Base-by-base conservation (phyloP, 2,888 invertebrate species). In the Lumbricus terrestris region DNA sequence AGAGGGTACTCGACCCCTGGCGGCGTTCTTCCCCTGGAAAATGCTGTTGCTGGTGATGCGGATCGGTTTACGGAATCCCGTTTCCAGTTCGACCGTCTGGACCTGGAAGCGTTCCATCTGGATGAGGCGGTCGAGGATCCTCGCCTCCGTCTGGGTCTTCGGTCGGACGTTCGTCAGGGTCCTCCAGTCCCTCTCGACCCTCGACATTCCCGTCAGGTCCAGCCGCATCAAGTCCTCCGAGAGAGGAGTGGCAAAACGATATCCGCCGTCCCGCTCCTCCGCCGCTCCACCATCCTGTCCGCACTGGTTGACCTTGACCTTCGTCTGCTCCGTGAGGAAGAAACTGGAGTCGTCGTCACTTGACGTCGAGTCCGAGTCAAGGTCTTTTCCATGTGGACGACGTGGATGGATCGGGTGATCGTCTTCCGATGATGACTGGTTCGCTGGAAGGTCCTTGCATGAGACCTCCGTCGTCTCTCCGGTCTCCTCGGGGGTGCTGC, bases 91-190 rank as follows among this genome's bases (percentile, higher is more conserved):
- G 20, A 89, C 89, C 15, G 89, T 89, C 34, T 54, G 89, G 16
- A n/a, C 18, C 89, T 89, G 89, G 18, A 89, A 69, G 6, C 89
- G 89, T 35, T 89, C 89, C 54, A 89, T 42, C 89, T 54, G 54
- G 89, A 89, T 6, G 35, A 89, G 89, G 18, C 89, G 47, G 35
- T 89, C 89, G 16, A 89, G 47, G 6, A 89, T 89, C 54, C 37
- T 16, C 6, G 34, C 47, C 37, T 89, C 89, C 0, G 29, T 33
- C 54, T 42, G 89, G 23, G 13, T 35, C n/a, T 89, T 89, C 35
- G 89, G 69, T 42, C 89, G 47, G 29, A 54, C 54, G 69, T 37
- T 42, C 42, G 69, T 89, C 89, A 89, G 33, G 54, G 89, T 89
- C 15, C 89, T n/a, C 89, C 89, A 89, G 82, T 89, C 89, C 18